Base-by-base conservation (phyloP, 1,140 invertebrate species). In the Macrosteles quadrilineatus region DNA sequence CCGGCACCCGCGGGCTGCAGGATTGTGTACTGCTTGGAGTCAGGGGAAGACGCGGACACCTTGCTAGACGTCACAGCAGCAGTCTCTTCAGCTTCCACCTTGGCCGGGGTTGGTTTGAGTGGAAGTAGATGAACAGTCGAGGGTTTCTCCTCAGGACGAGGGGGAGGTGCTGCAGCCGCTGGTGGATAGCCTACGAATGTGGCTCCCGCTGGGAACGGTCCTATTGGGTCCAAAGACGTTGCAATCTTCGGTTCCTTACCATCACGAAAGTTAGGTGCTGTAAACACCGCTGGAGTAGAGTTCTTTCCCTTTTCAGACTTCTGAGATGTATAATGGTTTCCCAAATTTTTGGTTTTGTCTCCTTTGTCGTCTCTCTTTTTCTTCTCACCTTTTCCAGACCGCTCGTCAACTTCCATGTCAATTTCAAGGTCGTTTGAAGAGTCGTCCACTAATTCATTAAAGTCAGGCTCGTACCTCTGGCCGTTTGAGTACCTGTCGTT, bases 401-500 rank as follows among this genome's bases (percentile, higher is more conserved):
- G 6, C 64, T 71, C 30, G 11, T 53, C 32, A 57, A 47, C 82
- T 0, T 89, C 90, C 86, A 91, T 91, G 76, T 91, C 90, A 70
- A 91, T 91, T 80, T 91, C 90, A 12, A 92, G 76, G 76, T 92
- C 91, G 73, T 90, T 90, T 14, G 90, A 91, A 0, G 90, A 91
- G 66, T 91, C 90, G 77, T 92, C 90, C 0, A 90, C 90, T 17
- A 92, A 80, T 75, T 92, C 90, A 76, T 92, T 90, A 76, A 92
- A 91, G 76, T 91, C 90, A 0, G 89, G 88, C 63, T 90, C 88
- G 78, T 90, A 91, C 50, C 87, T 83, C 32, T 81, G 47, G 6
- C 40, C 36, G 25, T n/a, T 79, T 3, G 47, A 19, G 57, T 84
- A 85, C 57, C 82, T 82, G 3, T 81, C 78, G 27, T 72, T 65